Evolutionary conservation across 2,113 vertebrate genomes (phyloP).

Genomic region (Thomomys bottae): DNA sequence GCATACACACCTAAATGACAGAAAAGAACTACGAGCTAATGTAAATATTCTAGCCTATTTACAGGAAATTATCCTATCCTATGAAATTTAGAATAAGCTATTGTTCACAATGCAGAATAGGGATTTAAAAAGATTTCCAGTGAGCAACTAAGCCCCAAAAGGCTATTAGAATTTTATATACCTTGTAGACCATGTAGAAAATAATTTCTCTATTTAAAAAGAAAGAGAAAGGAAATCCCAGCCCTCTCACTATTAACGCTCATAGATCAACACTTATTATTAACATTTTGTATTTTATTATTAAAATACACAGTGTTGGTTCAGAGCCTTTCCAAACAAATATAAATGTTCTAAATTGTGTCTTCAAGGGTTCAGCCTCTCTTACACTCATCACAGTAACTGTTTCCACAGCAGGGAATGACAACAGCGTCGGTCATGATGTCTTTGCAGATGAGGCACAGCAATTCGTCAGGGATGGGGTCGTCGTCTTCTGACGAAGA

Average conservation of each 20-base stretch:
- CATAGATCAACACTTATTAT: neutral
- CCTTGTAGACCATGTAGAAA: conserved; percentile 25
- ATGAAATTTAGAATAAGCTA: conserved; percentile 6
- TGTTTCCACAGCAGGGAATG: conserved; percentile 99
- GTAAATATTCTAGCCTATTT: neutral
- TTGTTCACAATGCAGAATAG: conserved; percentile 2
- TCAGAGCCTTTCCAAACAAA: conserved; percentile 20
- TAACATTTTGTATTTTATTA: conserved; percentile 30
- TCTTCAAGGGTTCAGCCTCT: conserved; percentile 9
- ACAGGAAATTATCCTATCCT: neutral
- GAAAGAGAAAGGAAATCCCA: neutral
- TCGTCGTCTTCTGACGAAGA: conserved; percentile 91
- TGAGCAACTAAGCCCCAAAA: neutral
- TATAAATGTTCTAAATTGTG: neutral
- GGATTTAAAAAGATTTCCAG: conserved; percentile 16
- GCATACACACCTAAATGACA: neutral
- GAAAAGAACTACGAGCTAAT: neutral
- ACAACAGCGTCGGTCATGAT: conserved; percentile 97
- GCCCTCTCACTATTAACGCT: neutral
- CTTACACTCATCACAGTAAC: conserved; percentile 99
- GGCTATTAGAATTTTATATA: conserved; percentile 7
- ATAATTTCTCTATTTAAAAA: neutral
- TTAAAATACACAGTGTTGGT: conserved; percentile 2
- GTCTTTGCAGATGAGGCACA: conserved; percentile 96
- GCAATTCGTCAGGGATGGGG: conserved; percentile 93